Evolutionary conservation across 1,140 invertebrate species (phyloP), one percentile per base, ranked within the genome.

Genomic region (Homarus americanus): DNA sequence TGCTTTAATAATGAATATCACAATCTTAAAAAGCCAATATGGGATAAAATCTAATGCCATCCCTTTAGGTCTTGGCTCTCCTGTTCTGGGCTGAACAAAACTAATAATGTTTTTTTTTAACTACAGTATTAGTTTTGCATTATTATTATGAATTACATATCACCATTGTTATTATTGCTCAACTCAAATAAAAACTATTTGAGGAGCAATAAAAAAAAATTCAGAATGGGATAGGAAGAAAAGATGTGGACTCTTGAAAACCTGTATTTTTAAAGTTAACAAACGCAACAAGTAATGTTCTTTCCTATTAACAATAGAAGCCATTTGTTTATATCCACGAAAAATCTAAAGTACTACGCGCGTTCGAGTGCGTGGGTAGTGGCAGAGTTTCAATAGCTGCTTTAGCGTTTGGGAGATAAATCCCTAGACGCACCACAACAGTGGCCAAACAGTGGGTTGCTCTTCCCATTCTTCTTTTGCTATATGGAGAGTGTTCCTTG

Each of bases 261-360:
- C 91, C 92, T 91, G 84, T 92, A 92, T 92, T 91, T 92, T 92
- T 92, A 92, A 92, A 92, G 92, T 92, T 92, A 92, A 92, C 90
- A 92, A 92, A 92, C 92, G 85, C 92, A 92, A 92, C 92, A 92
- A 92, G 90, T 92, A 92, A 92, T 92, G 92, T 91, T 92, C 87
- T 91, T 92, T 92, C 88, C 90, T 92, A 92, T 92, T 91, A 92
- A 92, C 92, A 92, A 92, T 92, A 92, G 92, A 92, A 92, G 92
- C 92, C 92, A 91, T 91, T 91, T 91, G 92, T 92, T 92, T 92
- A 88, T 92, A 92, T 92, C 92, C 92, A 91, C 90, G 92, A 91
- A 92, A 92, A 91, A 91, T 92, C 92, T 92, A 92, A 91, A 91
- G 84, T 91, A 87, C 84, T 91, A 87, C 84, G 84, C 89, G 92